Conservation (phyloP, 2,797 vertebrate species). For the Smutsia gigantea region DNA sequence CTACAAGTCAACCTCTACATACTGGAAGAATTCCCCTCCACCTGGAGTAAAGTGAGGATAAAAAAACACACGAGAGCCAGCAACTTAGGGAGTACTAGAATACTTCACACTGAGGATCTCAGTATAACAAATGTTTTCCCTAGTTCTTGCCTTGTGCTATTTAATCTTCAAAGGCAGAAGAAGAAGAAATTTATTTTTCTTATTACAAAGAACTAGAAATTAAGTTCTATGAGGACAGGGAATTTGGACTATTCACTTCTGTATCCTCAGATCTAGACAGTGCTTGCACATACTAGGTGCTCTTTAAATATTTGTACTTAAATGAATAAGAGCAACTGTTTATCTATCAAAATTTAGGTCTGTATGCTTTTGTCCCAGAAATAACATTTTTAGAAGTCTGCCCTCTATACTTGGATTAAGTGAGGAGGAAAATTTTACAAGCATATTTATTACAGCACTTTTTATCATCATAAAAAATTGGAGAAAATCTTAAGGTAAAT, state of each 20-base stretch:
- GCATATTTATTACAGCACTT: background rate
- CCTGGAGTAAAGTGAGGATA: background rate
- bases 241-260: background rate
- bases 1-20: background rate
- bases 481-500: constrained; percentile 13
- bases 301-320: background rate
- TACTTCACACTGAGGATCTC: background rate
- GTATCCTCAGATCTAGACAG: background rate
- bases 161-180: background rate
- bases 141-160: background rate
- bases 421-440: background rate
- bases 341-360: background rate
- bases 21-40: background rate
- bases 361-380: background rate
- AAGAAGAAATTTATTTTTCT: background rate
- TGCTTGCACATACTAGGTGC: background rate
- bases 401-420: background rate
- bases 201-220: background rate
- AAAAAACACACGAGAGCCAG: background rate
- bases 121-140: background rate
- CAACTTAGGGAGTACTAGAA: background rate
- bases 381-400: constrained; percentile 27
- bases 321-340: constrained; percentile 16
- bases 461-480: background rate
- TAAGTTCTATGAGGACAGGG: background rate